Conservation (phyloP, 2,888 invertebrate genomes). For the Sesia bembeciformis region DNA sequence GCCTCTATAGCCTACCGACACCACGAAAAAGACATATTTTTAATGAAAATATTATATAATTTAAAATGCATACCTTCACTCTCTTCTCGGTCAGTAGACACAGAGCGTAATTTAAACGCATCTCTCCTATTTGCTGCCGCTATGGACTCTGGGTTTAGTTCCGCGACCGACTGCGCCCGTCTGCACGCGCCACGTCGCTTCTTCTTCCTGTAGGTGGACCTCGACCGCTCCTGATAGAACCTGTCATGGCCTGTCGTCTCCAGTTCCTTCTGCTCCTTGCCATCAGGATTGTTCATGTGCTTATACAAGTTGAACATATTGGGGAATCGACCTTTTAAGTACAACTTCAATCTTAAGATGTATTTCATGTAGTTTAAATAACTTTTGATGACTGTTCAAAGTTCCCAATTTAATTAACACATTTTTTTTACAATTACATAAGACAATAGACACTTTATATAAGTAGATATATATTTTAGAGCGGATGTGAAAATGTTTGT, state of each 20-base stretch:
- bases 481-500: no score
- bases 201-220: constrained; percentile 65
- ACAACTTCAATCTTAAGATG: constrained; percentile 26
- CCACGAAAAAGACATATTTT: no score
- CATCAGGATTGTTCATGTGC: constrained; percentile 76
- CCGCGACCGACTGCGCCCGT: constrained; percentile 80
- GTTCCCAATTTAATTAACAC: no score
- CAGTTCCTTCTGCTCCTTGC: constrained; percentile 64
- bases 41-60: background rate
- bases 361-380: constrained; percentile 28
- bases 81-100: constrained; percentile 77
- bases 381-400: no score
- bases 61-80: constrained; percentile 51
- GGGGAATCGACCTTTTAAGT: constrained; percentile 20
- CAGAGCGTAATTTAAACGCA: constrained; percentile 76
- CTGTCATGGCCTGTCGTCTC: constrained; percentile 87
- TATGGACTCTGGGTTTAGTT: constrained; percentile 76
- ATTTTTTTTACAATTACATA: no score
- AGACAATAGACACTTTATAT: no score
- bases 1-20: no score
- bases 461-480: no score
- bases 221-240: constrained; percentile 81
- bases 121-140: constrained; percentile 78
- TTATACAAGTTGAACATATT: constrained; percentile 87
- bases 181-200: constrained; percentile 75